Evolutionary conservation across 1,140 invertebrate genomes (phyloP), one percentile per base, ranked within the genome.

Genomic region (Drosophila arizonae): DNA sequence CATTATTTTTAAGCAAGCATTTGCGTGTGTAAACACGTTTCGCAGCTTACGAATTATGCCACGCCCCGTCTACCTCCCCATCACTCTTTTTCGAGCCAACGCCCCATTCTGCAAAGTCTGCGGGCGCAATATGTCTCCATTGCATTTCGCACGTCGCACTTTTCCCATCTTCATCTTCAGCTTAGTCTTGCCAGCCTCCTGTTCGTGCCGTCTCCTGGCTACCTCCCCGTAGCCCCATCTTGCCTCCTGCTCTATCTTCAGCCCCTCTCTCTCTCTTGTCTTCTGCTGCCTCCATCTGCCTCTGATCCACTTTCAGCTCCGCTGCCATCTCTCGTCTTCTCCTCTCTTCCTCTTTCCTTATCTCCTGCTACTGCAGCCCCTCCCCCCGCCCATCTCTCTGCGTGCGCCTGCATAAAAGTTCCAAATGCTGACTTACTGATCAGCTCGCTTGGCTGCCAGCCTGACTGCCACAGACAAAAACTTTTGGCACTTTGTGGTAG

Each of bases 1-100:
- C 72, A 82, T 88, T 87, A 87, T 87, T 88, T 82, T 88, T 87
- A 87, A 87, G 82, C 82, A 88, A 87, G 82, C 87, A 87, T 87
- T 87, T 87, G 79, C 84, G 84, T 88, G 76, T 87, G 86, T 88
- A 88, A 87, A 87, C 82, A 87, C 82, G 82, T 87, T 87, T 78
- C 82, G 76, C 76, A 87, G 82, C 82, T 87, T 87, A 88, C 76
- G 84, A 88, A 79, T 85, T 85, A 85, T 86, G 63, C 26, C 72
- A 64, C 56, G 60, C 33, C 63, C 65, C 71, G 51, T 50, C 52
- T 15, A 6, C 13, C 66, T 52, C n/a, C 46, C 28, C 43, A 17
- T 45, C 43, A 17, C 50, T 15, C 30, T 30, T 54, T 36, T 36
- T 4, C 11, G 43, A 45, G 43, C 13, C 43, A 15, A 45, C 13